These are phyloP conservation scores for Holothuria glaberrima DNA, from an alignment of 35 echinoderm and acorn worm genomes.

Conservation along the genomic window DNA sequence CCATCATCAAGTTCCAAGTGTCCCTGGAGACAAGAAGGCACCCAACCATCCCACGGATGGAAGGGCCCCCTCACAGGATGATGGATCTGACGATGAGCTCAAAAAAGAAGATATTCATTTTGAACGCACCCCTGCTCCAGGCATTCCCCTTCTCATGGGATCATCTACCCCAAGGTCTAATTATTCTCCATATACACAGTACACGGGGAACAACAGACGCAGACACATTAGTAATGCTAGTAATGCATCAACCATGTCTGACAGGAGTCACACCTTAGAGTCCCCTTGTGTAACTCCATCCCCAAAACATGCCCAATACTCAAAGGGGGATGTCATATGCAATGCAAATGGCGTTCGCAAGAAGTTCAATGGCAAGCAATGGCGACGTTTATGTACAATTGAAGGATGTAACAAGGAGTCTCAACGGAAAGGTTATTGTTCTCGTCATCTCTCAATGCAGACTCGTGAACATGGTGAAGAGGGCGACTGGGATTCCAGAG, in stretches of 20 bases:
- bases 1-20: not conserved
- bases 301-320: conserved; percentile 72
- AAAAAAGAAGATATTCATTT: conserved; percentile 83
- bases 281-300: conserved; percentile 70
- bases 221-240: conserved; percentile 86
- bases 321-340: conserved; percentile 94
- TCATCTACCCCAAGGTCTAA: conserved; percentile 44
- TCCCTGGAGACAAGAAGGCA: not conserved
- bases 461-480: conserved; percentile 68
- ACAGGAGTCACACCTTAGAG: conserved; percentile 1
- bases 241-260: conserved; percentile 73
- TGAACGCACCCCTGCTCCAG: conserved; percentile 37
- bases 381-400: conserved; percentile 91
- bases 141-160: conserved; percentile 37
- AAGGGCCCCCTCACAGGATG: conserved; percentile 37
- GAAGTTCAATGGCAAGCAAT: conserved; percentile 98
- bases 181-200: conserved; percentile 39
- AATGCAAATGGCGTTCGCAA: conserved; percentile 93
- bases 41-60: conserved; percentile 6
- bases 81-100: conserved; percentile 89
- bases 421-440: conserved; percentile 96
- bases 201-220: conserved; percentile 54
- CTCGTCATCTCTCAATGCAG: conserved; percentile 96
- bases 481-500: conserved; percentile 70
- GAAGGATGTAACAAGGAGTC: conserved; percentile 98